Evolutionary conservation across 2,113 vertebrate species (phyloP), one percentile per base, ranked within the genome.

Genomic region (Uria lomvia): DNA sequence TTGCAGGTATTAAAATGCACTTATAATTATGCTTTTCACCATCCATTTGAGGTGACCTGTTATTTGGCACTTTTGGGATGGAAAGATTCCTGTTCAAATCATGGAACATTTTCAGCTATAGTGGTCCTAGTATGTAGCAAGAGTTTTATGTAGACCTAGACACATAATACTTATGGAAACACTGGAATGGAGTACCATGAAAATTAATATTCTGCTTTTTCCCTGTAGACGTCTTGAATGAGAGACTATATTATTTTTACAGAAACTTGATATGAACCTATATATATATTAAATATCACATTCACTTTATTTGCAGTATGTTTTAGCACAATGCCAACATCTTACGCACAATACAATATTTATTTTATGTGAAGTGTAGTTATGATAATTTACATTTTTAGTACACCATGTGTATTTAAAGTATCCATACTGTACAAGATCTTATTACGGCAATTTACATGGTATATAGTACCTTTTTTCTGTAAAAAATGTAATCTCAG

Each of bases 181-280:
- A 91, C 55, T 94, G 96, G 68, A 98, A 84, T 92, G 67, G 73
- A 94, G 80, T 94, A 91, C 96, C 63, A 85, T 96, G 97, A 97
- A 97, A 98, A 98, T 97, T 95, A 98, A 98, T 97, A 98, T 98
- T 98, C 96, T 98, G 86, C 65, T 95, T 98, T 98, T 97, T 92
- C 96, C 97, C 97, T 91, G 32, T 78, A 97, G 97, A 97, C 14
- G 0, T 73, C 94, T 96, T 92, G 93, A 97, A 97, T 96, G 40
- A 96, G 79, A 72, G 92, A 93, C 85, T 92, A 96, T 91, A 90
- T 93, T 97, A 96, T 97, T 98, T 97, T 97, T 97, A 80, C 81
- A 97, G 97, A 97, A 98, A 98, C 71, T 88, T 96, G 96, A 98
- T 98, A 97, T 92, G 84, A 96, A 81, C 62, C 34, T 97, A 67